A percentile compares a stretch with the other conserved stretches of the same genome.
Conservation (phyloP, 2,888 invertebrate species). For the Caenorhabditis imperialis region DNA sequence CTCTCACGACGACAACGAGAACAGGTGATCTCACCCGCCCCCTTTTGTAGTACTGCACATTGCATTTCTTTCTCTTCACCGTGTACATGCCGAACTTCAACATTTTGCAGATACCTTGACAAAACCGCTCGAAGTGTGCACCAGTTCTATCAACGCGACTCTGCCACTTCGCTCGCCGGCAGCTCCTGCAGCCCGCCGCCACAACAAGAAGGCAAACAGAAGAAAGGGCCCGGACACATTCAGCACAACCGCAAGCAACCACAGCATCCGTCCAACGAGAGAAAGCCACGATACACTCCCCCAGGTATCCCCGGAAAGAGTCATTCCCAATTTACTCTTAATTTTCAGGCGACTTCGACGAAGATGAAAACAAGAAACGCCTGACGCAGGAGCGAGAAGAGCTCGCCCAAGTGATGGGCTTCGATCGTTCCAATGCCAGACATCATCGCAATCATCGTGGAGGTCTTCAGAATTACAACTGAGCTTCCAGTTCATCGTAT, state of each 20-base stretch:
- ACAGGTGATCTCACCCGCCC: no score
- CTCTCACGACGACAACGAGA: slow-evolving; percentile 18
- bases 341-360: slow-evolving; percentile 18
- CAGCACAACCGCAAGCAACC: not conserved
- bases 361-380: slow-evolving; percentile 21
- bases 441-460: not conserved
- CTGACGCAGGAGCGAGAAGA: slow-evolving; percentile 20
- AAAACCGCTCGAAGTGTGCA: slow-evolving; percentile 23
- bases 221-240: slow-evolving; percentile 13
- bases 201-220: slow-evolving; percentile 13
- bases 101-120: slow-evolving; percentile 19
- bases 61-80: not conserved
- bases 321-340: no score
- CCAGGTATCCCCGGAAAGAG: no score
- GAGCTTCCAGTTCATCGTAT: no score
- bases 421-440: not conserved
- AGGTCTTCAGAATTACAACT: not conserved
- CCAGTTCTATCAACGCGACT: slow-evolving; percentile 1
- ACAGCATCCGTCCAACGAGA: not conserved
- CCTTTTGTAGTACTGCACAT: not conserved
- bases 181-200: slow-evolving; percentile 16
- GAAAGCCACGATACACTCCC: slow-evolving; percentile 16
- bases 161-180: slow-evolving; percentile 14
- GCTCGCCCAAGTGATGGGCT: slow-evolving; percentile 9
- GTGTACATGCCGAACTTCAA: no score